Evolutionary conservation across 2,113 vertebrate genomes (phyloP), one percentile per base, ranked within the genome.

Genomic region (Vimba vimba): DNA sequence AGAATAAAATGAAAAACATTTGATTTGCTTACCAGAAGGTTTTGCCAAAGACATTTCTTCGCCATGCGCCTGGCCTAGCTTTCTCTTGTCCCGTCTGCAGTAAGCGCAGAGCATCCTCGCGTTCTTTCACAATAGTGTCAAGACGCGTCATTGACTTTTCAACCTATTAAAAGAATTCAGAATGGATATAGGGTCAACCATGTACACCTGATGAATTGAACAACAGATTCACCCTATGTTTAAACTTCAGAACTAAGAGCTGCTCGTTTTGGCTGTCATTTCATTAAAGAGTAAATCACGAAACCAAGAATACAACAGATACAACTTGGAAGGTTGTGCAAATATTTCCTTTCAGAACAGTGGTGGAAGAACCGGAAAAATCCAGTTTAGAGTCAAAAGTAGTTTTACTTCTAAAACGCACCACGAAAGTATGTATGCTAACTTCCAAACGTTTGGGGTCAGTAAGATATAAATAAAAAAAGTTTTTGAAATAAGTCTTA

Each of bases 11-110:
- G 27, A 19, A 15, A 36, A 79, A n/a, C 45, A 21, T 47, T 30
- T 23, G 4, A 30, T 82, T 50, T 36, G 15, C 93, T 82, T 93
- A 99, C 98, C 98, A 99, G 91, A 94, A 92, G n/a, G 91, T 86
- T 30, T 94, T 91, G 91, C 98, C 98, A 89, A 99, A 95, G 87
- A 95, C 79, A 87, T 97, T 94, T 12, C 88, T 93, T 91, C 97
- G 97, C 97, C 97, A 98, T 83, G 94, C 96, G 43, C 97, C 98
- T 0, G 98, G 97, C 76, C 94, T 92, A 39, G 93, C 93, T 12
- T 93, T 96, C 90, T 98, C 97, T 84, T 97, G 97, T 74, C 98
- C 98, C 0, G 97, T 99, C 89, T 99, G 97, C 90, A 99, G 92
- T 89, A 99, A 93, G 75, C 98, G 96, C 66, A 99, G 86, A 4